Conservation (phyloP, 2,797 vertebrate genomes). For the Pagetopsis macropterus region DNA sequence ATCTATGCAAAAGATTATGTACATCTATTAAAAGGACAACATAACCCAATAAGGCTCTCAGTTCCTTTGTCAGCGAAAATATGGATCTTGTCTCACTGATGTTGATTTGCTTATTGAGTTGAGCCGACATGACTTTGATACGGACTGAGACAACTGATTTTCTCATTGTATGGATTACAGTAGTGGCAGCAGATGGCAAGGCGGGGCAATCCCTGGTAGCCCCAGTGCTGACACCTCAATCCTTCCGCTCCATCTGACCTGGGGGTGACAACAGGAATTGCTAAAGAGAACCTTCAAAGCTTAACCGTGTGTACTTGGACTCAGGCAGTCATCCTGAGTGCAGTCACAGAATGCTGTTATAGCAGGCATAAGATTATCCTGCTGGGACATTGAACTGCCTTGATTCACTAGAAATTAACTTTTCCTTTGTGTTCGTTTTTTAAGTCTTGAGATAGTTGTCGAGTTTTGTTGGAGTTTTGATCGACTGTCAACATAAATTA, state of each 20-base stretch:
- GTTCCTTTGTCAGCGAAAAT: constrained; percentile 28
- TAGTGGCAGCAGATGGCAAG: constrained; percentile 86
- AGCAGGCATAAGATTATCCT: constrained; percentile 20
- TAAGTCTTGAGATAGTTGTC: not conserved
- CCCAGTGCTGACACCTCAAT: constrained; percentile 76
- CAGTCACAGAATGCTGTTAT: constrained; percentile 16
- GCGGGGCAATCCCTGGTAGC: constrained; percentile 79
- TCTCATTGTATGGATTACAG: constrained; percentile 80
- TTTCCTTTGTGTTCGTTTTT: not conserved
- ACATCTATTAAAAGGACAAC: not conserved
- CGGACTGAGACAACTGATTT: constrained; percentile 84
- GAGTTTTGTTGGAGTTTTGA: not conserved
- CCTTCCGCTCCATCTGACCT: constrained; percentile 57
- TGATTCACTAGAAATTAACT: not conserved
- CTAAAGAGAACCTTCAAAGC: constrained; percentile 52
- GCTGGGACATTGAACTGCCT: not conserved
- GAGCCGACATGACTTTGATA: constrained; percentile 72
- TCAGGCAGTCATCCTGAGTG: constrained; percentile 41
- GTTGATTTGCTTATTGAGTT: constrained; percentile 70
- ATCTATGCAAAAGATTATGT: not conserved
- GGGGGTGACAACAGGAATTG: constrained; percentile 35
- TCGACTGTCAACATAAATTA: not conserved
- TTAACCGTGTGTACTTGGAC: constrained; percentile 35
- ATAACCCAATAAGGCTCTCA: not conserved
- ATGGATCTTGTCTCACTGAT: constrained; percentile 52